A percentile compares a stretch with the other conserved stretches of the same genome.
phyloP scores from a whole-genome alignment of 2,888 invertebrate genomes.

The Rugalucina vietnamica region DNA sequence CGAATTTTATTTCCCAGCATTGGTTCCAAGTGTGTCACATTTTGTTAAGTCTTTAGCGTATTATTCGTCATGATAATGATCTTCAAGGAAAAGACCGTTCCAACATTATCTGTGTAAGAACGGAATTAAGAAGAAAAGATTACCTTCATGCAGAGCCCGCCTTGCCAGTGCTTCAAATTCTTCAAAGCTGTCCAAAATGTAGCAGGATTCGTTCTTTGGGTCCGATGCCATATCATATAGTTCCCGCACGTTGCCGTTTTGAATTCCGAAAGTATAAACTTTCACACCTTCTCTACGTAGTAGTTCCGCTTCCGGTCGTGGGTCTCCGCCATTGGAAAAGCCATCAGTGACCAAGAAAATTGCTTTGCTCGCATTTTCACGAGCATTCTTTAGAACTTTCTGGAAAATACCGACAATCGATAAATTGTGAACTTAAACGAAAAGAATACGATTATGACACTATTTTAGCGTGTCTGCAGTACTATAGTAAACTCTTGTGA shows the following conservation, averaged over 20 bases:
- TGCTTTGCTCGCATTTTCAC: conserved; percentile 85
- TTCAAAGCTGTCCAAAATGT: conserved; percentile 88
- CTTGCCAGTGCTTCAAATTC: conserved; percentile 89
- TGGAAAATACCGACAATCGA: too few species aligned
- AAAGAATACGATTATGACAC: too few species aligned
- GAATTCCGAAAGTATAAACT: conserved; percentile 86
- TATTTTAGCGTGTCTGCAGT: too few species aligned
- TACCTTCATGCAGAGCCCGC: conserved; percentile 88
- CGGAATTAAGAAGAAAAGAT: too few species aligned
- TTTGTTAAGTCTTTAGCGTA: too few species aligned
- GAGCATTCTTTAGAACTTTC: conserved; percentile 79
- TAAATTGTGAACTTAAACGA: too few species aligned
- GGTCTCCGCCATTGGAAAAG: conserved; percentile 89
- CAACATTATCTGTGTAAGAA: too few species aligned
- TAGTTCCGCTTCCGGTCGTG: conserved; percentile 86
- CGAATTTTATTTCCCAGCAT: too few species aligned
- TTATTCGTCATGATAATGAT: too few species aligned
- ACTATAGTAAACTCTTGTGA: too few species aligned
- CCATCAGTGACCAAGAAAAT: conserved; percentile 90
- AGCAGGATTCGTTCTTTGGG: conserved; percentile 88
- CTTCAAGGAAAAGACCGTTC: too few species aligned
- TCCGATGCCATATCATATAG: conserved; percentile 88
- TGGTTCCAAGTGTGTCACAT: too few species aligned
- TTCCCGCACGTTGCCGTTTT: conserved; percentile 87
- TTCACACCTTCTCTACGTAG: conserved; percentile 84